Evolutionary conservation across 1,140 invertebrate genomes (phyloP).

Genomic region (Drosophila sucinea): DNA sequence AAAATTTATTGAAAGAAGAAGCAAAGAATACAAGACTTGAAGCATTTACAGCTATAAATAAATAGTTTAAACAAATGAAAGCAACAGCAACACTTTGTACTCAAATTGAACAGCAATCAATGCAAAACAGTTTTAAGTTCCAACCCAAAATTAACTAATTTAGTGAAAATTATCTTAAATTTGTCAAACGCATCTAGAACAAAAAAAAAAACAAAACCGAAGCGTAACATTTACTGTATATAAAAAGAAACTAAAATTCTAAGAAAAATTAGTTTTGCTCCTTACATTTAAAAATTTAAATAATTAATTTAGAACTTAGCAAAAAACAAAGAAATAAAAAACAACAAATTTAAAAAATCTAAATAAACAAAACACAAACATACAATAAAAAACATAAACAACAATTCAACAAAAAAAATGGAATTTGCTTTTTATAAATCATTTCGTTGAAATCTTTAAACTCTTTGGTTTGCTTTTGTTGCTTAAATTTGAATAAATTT

Average conservation of each 20-base stretch:
- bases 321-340: constrained; percentile 24
- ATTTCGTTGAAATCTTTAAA: constrained; percentile 23
- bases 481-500: constrained; percentile 18
- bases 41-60: constrained; percentile 71
- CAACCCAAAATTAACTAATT: constrained; percentile 50
- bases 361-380: constrained; percentile 39
- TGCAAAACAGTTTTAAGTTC: constrained; percentile 64
- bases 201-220: constrained; percentile 2
- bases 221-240: constrained; percentile 43
- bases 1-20: constrained; percentile 20
- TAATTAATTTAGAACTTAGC: constrained; percentile 59
- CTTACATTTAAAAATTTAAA: constrained; percentile 37
- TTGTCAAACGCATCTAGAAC: constrained; percentile 12
- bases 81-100: constrained; percentile 44
- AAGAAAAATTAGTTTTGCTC: constrained; percentile 49
- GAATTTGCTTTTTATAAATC: constrained; percentile 33
- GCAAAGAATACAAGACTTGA: constrained; percentile 70
- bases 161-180: constrained; percentile 59
- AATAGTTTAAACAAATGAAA: constrained; percentile 53
- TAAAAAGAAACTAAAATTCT: constrained; percentile 40
- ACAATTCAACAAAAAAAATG: constrained; percentile 35
- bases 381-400: constrained; percentile 37
- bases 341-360: constrained; percentile 15
- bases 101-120: constrained; percentile 67
- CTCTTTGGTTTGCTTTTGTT: constrained; percentile 20